Evolutionary conservation across 2,888 invertebrate species (phyloP).

Genomic region (Tethea ocularis): DNA sequence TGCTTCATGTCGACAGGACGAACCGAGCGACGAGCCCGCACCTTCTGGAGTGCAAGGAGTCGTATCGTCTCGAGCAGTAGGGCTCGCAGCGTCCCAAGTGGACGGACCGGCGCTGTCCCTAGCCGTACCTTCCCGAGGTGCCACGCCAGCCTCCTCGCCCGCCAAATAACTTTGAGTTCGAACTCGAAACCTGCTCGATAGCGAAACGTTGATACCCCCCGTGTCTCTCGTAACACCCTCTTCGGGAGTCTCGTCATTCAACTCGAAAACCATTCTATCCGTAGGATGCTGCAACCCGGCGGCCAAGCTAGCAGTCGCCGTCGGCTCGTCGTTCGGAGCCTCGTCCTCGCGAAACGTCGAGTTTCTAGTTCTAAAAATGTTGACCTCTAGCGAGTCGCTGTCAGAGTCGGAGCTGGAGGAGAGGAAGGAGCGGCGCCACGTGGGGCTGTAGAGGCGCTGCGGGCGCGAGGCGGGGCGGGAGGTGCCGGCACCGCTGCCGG

Average conservation of each 20-base stretch:
- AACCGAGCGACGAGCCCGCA: not conserved
- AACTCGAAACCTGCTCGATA: constrained; percentile 65
- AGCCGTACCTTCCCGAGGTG: constrained; percentile 12
- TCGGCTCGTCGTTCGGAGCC: constrained; percentile 31
- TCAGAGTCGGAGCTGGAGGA: constrained; percentile 75
- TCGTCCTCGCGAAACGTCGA: constrained; percentile 63
- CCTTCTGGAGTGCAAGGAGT: not conserved
- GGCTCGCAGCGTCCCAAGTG: not conserved
- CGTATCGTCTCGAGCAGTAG: not conserved
- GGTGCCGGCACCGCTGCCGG: constrained; percentile 39
- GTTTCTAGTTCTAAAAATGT: constrained; percentile 71
- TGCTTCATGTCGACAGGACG: not conserved
- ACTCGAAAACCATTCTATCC: constrained; percentile 61
- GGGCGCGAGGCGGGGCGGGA: constrained; percentile 38
- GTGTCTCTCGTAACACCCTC: constrained; percentile 36
- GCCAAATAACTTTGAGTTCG: constrained; percentile 51
- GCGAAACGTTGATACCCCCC: constrained; percentile 50
- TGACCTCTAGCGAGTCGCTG: constrained; percentile 71
- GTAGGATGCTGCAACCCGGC: constrained; percentile 38
- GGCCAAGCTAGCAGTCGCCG: constrained; percentile 21
- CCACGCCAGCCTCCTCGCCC: constrained; percentile 32
- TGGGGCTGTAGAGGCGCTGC: constrained; percentile 52
- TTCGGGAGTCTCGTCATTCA: constrained; percentile 44
- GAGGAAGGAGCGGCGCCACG: constrained; percentile 52
- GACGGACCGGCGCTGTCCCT: not conserved